Evolutionary conservation across 2,797 vertebrate genomes (phyloP).

Genomic region (Poeciliopsis presidionis): DNA sequence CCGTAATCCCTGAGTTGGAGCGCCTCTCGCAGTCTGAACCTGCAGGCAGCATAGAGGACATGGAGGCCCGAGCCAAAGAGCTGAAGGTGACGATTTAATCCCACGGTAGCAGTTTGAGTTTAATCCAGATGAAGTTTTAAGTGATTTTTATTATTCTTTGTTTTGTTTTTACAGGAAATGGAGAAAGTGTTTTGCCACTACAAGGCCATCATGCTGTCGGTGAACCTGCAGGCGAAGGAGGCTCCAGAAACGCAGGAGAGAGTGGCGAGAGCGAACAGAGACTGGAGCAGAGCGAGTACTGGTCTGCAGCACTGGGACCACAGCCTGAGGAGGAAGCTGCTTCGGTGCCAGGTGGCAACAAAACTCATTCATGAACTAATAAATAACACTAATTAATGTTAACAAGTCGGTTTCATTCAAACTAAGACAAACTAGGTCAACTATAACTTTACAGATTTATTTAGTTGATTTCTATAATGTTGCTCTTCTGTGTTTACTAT

Average conservation of each 20-base stretch:
- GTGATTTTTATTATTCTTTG: neutral
- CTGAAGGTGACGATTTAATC: conserved; percentile 79
- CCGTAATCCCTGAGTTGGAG: conserved; percentile 82
- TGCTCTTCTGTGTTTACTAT: neutral
- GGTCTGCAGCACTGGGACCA: conserved; percentile 83
- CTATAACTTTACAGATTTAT: no score
- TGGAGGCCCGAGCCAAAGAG: conserved; percentile 82
- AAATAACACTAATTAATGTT: no score
- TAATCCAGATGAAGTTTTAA: neutral
- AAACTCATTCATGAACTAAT: neutral
- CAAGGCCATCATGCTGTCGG: conserved; percentile 85
- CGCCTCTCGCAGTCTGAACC: conserved; percentile 68
- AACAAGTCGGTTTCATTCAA: neutral
- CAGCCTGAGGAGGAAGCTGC: conserved; percentile 80
- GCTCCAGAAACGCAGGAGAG: conserved; percentile 75
- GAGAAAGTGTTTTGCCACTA: conserved; percentile 85
- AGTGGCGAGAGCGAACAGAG: conserved; percentile 79
- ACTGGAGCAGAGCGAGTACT: conserved; percentile 82
- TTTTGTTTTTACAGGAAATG: conserved; percentile 79
- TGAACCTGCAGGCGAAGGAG: conserved; percentile 81
- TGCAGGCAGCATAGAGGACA: conserved; percentile 67
- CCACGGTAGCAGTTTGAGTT: accelerated
- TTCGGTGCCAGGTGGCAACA: conserved; percentile 86
- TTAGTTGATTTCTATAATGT: no score
- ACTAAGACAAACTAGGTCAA: no score